phyloP scores from a whole-genome alignment of 2,888 invertebrate species.

The Agonopterix subpropinquella region DNA sequence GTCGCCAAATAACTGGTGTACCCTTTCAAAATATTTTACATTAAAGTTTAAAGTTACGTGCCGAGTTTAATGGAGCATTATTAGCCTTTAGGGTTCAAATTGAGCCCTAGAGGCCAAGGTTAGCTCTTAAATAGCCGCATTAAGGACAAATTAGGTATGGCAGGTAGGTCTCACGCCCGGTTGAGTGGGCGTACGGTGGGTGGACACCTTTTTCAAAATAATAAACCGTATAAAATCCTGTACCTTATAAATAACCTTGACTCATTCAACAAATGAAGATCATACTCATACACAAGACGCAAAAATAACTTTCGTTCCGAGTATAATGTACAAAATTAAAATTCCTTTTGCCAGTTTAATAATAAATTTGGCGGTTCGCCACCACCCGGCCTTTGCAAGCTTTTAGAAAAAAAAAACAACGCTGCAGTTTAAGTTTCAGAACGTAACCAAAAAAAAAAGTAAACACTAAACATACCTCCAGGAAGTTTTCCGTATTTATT shows the following conservation, averaged over 20 bases:
- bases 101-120: neutral
- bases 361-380: slow-evolving; percentile 64
- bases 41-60: too few species aligned
- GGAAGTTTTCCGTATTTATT: slow-evolving; percentile 33
- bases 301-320: slow-evolving; percentile 40
- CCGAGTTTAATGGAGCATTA: neutral
- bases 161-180: too few species aligned
- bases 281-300: slow-evolving; percentile 1
- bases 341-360: slow-evolving; percentile 47
- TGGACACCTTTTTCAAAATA: too few species aligned
- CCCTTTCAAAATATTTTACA: too few species aligned
- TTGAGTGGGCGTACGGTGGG: too few species aligned
- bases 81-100: neutral
- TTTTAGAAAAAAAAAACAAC: slow-evolving; percentile 14
- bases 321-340: slow-evolving; percentile 44
- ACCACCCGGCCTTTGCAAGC: slow-evolving; percentile 28
- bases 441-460: neutral
- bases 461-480: slow-evolving; percentile 33
- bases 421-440: slow-evolving; percentile 8
- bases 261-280: slow-evolving; percentile 7
- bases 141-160: too few species aligned
- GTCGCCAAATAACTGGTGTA: neutral
- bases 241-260: slow-evolving; percentile 4
- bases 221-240: neutral
- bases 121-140: neutral